These are phyloP conservation scores for Dysmachus trigonus DNA, from an alignment of 2,888 invertebrate genomes.

Conservation along the genomic window DNA sequence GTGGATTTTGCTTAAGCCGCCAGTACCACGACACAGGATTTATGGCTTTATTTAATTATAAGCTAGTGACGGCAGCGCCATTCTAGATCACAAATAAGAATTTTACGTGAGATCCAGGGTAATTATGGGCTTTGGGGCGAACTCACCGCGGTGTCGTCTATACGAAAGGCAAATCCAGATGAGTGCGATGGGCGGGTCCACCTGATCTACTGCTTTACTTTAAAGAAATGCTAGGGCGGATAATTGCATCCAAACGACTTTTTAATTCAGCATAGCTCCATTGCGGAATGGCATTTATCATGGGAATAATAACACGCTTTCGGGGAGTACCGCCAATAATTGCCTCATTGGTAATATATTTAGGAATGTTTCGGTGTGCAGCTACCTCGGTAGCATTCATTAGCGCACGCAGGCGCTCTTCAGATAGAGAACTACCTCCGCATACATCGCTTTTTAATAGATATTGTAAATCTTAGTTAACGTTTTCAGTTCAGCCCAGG, in stretches of 20 bases:
- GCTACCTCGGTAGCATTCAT: conserved; percentile 14
- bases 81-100: neutral
- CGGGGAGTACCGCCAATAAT: conserved; percentile 31
- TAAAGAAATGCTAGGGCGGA: conserved; percentile 30
- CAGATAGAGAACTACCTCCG: neutral
- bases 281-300: conserved; percentile 11
- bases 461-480: conserved; percentile 2
- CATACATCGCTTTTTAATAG: neutral
- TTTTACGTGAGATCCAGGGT: neutral
- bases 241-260: conserved; percentile 25
- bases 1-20: conserved; percentile 46
- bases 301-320: conserved; percentile 28
- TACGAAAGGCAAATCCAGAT: neutral
- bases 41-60: conserved; percentile 49
- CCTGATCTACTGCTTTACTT: conserved; percentile 31
- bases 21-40: conserved; percentile 43
- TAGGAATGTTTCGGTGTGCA: neutral
- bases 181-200: conserved; percentile 21
- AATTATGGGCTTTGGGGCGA: conserved; percentile 13
- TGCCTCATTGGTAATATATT: conserved; percentile 32
- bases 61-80: conserved; percentile 32
- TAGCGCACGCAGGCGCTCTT: neutral
- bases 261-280: conserved; percentile 8
- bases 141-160: conserved; percentile 16
- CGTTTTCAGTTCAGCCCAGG: neutral